Evolutionary conservation across 2,888 invertebrate species (phyloP).

Genomic region (Leucozona laternaria): DNA sequence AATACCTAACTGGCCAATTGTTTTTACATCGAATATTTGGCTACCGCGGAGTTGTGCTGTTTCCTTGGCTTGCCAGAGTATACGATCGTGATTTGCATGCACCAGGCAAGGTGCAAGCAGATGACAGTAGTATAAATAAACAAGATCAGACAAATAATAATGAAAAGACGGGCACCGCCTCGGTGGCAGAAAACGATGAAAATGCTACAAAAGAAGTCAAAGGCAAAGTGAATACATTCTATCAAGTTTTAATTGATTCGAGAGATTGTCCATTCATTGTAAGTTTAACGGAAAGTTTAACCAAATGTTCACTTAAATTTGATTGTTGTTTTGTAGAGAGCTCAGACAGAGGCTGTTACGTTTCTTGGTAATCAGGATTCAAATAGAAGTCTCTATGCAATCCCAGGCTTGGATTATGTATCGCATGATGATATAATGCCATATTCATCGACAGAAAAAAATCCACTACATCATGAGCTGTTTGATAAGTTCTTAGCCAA

Average conservation of each 20-base stretch:
- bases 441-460: slow-evolving; percentile 92
- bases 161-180: slow-evolving; percentile 2
- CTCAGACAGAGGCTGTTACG: slow-evolving; percentile 99
- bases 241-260: slow-evolving; percentile 98
- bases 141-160: slow-evolving; percentile 6
- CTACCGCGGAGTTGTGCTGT: slow-evolving; percentile 97
- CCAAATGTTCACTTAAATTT: slow-evolving; percentile 2
- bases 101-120: slow-evolving; percentile 84
- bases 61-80: slow-evolving; percentile 98
- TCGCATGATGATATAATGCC: slow-evolving; percentile 99
- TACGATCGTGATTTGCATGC: slow-evolving; percentile 93
- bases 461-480: slow-evolving; percentile 96
- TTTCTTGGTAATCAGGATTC: slow-evolving; percentile 98
- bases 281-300: slow-evolving; percentile 60
- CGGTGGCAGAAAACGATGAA: slow-evolving; percentile 33
- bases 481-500: slow-evolving; percentile 97
- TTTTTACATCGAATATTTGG: slow-evolving; percentile 98
- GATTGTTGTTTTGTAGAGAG: slow-evolving; percentile 86
- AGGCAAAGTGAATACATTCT: slow-evolving; percentile 96
- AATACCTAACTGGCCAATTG: slow-evolving; percentile 97
- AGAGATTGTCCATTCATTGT: slow-evolving; percentile 97
- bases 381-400: slow-evolving; percentile 96
- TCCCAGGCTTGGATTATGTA: slow-evolving; percentile 98
- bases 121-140: slow-evolving; percentile 17
- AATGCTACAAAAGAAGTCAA: slow-evolving; percentile 93